These are phyloP conservation scores for Aurelia sp. DNA, from an alignment of 30 jellyfish, hydroid and myxozoan species.

Conservation along the genomic window DNA sequence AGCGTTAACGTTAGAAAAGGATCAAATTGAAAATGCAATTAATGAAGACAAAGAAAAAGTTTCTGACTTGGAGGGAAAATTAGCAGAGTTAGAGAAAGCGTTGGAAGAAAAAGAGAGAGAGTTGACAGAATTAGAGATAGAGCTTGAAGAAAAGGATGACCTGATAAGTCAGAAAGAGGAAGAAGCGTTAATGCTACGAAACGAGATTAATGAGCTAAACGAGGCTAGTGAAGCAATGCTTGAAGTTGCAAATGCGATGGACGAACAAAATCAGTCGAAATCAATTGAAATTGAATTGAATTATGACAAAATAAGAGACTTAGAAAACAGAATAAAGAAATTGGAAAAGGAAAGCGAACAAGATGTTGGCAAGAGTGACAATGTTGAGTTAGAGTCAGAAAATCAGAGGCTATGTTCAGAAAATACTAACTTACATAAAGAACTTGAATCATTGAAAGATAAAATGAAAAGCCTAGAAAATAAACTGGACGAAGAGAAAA, in stretches of 20 bases:
- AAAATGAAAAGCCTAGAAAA: background rate
- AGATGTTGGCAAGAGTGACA: no score
- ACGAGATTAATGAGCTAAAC: slow-evolving; percentile 21
- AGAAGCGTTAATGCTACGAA: slow-evolving; percentile 20
- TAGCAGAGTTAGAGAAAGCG: background rate
- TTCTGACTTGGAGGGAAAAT: background rate
- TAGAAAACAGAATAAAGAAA: slow-evolving; percentile 1
- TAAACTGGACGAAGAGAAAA: slow-evolving; percentile 15
- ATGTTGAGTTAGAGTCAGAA: no score
- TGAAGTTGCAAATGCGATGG: slow-evolving; percentile 38
- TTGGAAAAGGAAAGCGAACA: background rate
- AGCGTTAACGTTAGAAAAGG: background rate
- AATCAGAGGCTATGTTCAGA: no score
- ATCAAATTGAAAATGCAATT: background rate
- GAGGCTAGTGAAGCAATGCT: slow-evolving; percentile 47
- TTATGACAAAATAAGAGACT: slow-evolving; percentile 8
- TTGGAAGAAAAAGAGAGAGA: background rate
- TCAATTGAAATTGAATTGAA: slow-evolving; percentile 27
- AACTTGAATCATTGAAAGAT: no score
- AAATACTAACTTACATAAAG: no score
- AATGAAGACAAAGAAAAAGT: background rate
- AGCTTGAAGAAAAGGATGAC: slow-evolving; percentile 2
- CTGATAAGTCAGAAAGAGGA: background rate
- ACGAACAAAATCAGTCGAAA: slow-evolving; percentile 28
- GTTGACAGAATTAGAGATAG: background rate